Evolutionary conservation across 2,113 vertebrate species (phyloP).

Genomic region (Numenius arquata): DNA sequence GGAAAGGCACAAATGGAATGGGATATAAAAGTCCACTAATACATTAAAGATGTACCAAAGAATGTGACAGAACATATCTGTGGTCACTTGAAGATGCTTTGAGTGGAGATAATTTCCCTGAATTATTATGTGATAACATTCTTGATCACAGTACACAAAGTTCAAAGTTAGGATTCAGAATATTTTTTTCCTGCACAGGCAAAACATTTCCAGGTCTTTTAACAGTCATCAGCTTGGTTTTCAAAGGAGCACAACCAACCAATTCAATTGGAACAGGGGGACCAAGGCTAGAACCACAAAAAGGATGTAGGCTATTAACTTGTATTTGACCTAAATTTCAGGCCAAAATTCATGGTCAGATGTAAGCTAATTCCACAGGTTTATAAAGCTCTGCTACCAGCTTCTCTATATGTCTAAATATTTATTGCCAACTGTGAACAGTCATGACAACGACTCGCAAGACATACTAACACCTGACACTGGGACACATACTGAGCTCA

Average conservation of each 20-base stretch:
- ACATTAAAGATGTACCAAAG: constrained; percentile 36
- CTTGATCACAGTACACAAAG: constrained; percentile 8
- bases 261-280: not conserved
- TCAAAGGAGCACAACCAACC: not conserved
- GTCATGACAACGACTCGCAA: not conserved
- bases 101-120: constrained; percentile 36
- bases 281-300: not conserved
- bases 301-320: not conserved
- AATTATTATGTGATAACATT: constrained; percentile 53
- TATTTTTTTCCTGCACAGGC: not conserved
- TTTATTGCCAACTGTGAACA: not conserved
- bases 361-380: not conserved
- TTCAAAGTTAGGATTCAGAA: not conserved
- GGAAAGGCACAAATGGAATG: constrained; percentile 24
- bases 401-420: not conserved
- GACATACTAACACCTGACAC: not conserved
- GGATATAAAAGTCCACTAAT: constrained; percentile 25
- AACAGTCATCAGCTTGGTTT: not conserved
- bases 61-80: constrained; percentile 36
- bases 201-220: constrained; percentile 18
- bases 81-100: constrained; percentile 45
- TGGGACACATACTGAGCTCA: not conserved
- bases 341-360: not conserved
- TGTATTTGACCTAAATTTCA: not conserved
- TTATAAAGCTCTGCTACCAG: not conserved